Base-by-base conservation (phyloP, 2,797 vertebrate genomes). In the Leptodactylus fallax region DNA sequence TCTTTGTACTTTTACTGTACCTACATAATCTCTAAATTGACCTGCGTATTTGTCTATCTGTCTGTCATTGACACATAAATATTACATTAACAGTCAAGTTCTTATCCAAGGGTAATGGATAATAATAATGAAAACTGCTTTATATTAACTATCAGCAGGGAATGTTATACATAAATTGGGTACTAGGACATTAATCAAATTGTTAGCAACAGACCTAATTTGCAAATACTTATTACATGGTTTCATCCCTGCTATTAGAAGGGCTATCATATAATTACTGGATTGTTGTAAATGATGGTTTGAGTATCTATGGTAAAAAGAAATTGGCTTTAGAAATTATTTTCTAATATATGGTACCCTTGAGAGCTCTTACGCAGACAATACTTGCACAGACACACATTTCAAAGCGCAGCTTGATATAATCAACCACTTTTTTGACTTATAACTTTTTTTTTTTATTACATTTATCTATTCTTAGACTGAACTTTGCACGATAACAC, bases 191-290 rank as follows among this genome's bases (percentile, higher is more conserved):
- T 88, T 88, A 88, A 81, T 85, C 87, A 85, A 81, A 81, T 76
- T 85, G 83, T 85, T 81, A 88, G 83, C 69, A 81, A 81, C 45
- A 81, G 83, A 81, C 83, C 71, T 88, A 81, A 88, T 88, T 81
- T 81, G 83, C 78, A 85, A 88, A 88, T 88, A 88, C 77, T 81
- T 81, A 88, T 88, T 88, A 88, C 69, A 77, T 85, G 79, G 87
- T 76, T 85, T 85, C 78, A 81, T 81, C 69, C 83, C 83, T 81
- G 83, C 78, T 85, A 88, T 88, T 88, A 88, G 69, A 85, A 58
- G 79, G 79, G 61, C 78, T 88, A 85, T 81, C 78, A 80, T 67
- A 88, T 85, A 85, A 85, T 85, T 85, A 88, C 78, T 80, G 65
- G 83, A 60, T 76, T 81, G 83, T 85, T 81, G 53, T 77, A 86